These are phyloP conservation scores for Microhierax caerulescens DNA, from an alignment of 2,797 vertebrate genomes.

Conservation along the genomic window DNA sequence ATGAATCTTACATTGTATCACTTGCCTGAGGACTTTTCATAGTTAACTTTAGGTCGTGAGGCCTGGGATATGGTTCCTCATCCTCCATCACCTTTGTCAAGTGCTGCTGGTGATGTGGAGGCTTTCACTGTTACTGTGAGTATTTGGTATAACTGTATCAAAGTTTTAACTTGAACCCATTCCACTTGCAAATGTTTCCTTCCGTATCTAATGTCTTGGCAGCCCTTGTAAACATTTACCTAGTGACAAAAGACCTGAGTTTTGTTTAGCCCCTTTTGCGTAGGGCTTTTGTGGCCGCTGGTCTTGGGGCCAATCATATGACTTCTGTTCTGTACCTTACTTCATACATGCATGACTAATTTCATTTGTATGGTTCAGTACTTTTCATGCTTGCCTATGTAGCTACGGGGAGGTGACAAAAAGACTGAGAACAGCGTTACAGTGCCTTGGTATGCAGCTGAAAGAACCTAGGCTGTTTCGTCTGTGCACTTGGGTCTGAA, in stretches of 20 bases:
- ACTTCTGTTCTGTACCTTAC: neutral
- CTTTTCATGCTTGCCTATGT: neutral
- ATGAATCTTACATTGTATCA: accelerated
- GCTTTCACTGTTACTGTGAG: neutral
- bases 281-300: neutral
- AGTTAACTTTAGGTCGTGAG: neutral
- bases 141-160: neutral
- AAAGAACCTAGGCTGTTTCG: neutral
- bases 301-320: neutral
- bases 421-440: neutral
- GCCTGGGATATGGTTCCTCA: neutral
- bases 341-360: neutral
- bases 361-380: neutral
- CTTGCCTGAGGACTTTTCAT: neutral
- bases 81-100: neutral
- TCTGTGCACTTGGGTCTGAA: neutral
- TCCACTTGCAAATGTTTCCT: neutral
- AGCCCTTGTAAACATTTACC: neutral
- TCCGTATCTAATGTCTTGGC: neutral
- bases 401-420: neutral
- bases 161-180: neutral
- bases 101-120: neutral
- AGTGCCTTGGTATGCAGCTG: neutral
- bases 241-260: neutral
- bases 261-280: neutral